A percentile compares a stretch with the other conserved stretches of the same genome.
Conservation (phyloP, 2,113 vertebrate genomes). For the Sialia sialis region DNA sequence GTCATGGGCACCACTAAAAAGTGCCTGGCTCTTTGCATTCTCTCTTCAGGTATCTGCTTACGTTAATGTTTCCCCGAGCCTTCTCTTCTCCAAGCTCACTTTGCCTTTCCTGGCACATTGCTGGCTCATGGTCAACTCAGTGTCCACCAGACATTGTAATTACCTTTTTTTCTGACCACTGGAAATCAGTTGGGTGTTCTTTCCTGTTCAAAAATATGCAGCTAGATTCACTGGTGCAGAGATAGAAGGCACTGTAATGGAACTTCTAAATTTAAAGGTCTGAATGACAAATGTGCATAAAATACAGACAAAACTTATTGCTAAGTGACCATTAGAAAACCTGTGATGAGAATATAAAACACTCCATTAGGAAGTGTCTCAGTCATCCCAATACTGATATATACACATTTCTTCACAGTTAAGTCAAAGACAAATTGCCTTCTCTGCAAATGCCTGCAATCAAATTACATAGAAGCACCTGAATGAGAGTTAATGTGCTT, state of each 20-base stretch:
- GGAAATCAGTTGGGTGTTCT: not conserved
- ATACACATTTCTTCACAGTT: not conserved
- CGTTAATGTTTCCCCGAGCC: not conserved
- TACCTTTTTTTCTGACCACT: not conserved
- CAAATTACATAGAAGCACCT: not conserved
- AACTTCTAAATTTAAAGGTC: slow-evolving; percentile 35
- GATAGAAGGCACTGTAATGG: not conserved
- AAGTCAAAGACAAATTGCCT: not conserved
- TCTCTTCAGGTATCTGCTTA: not conserved
- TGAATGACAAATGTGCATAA: slow-evolving; percentile 38
- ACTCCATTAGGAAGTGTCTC: not conserved
- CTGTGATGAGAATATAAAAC: not conserved
- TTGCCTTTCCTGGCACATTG: not conserved
- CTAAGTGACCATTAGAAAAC: slow-evolving; percentile 2
- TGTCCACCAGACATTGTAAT: not conserved
- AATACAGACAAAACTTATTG: slow-evolving; percentile 7
- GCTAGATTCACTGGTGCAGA: not conserved
- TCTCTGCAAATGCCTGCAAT: not conserved
- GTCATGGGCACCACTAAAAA: not conserved
- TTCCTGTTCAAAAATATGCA: not conserved
- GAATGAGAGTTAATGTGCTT: not conserved
- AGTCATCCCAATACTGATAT: not conserved
- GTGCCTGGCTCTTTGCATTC: not conserved
- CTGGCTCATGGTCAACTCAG: not conserved
- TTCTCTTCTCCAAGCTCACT: not conserved